A percentile compares a stretch with the other conserved stretches of the same genome.
These are phyloP conservation scores for Phyllotreta striolata DNA, from an alignment of 2,888 invertebrate genomes.

Conservation along the genomic window DNA sequence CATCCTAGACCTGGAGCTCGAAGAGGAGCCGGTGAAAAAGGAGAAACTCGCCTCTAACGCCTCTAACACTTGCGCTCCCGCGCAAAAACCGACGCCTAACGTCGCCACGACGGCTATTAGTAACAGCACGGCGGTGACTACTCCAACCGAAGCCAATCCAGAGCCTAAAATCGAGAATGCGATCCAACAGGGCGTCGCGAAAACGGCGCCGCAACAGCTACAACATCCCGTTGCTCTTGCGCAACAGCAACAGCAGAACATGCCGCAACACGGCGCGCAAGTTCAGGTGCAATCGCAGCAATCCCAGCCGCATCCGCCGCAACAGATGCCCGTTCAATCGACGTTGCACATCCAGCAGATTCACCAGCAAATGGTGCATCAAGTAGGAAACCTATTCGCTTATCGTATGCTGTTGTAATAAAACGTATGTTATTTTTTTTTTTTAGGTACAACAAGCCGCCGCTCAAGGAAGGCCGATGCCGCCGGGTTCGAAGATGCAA, in stretches of 20 bases:
- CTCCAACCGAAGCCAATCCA: conserved; percentile 20
- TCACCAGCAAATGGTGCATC: conserved; percentile 67
- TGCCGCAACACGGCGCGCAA: conserved; percentile 25
- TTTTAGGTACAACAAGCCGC: conserved; percentile 72
- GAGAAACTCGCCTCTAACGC: conserved; percentile 62
- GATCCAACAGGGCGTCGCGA: conserved; percentile 8
- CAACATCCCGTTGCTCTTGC: conserved; percentile 19
- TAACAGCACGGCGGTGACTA: no score
- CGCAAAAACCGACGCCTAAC: conserved; percentile 22
- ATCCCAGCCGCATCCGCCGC: conserved; percentile 24
- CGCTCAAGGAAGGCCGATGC: conserved; percentile 66
- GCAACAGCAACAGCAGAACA: conserved; percentile 19
- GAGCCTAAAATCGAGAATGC: conserved; percentile 39
- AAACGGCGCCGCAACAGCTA: conserved; percentile 24
- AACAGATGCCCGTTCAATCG: conserved; percentile 42
- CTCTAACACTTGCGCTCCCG: conserved; percentile 26
- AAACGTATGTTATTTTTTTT: conserved; percentile 16
- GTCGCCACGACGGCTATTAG: conserved; percentile 28
- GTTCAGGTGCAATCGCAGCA: conserved; percentile 32
- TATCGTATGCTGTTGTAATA: background rate
- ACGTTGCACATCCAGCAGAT: conserved; percentile 58
- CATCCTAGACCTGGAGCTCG: conserved; percentile 83
- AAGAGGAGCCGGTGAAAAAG: conserved; percentile 76
- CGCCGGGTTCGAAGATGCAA: conserved; percentile 64
- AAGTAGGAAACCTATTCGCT: conserved; percentile 50